Evolutionary conservation across 2,113 vertebrate species (phyloP).

Genomic region (Galeopterus variegatus): DNA sequence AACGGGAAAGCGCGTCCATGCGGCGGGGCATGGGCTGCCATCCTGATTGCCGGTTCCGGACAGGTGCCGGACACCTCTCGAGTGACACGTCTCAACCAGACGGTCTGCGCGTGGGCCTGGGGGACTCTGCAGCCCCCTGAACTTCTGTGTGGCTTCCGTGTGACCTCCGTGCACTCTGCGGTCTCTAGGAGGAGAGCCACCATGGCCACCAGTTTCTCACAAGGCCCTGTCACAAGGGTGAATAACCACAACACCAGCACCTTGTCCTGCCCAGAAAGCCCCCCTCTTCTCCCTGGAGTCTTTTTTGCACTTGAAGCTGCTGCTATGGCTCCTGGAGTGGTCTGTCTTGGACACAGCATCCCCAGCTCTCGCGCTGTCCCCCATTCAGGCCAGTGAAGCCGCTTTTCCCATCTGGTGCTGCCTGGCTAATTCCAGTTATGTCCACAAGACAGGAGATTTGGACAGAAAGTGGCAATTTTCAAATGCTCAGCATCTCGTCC

Average conservation of each 20-base stretch:
- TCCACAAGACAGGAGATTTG: neutral
- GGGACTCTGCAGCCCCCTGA: neutral
- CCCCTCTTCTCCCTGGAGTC: neutral
- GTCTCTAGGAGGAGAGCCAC: neutral
- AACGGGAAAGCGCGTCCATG: no score
- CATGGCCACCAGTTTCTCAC: accelerated
- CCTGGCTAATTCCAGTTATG: neutral
- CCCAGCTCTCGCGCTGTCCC: accelerated
- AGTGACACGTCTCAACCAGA: accelerated
- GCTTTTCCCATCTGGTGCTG: neutral
- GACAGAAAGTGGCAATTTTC: neutral
- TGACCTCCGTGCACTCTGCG: accelerated
- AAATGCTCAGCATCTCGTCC: neutral
- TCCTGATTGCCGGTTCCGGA: no score
- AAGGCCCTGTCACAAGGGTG: neutral
- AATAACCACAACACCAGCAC: accelerated
- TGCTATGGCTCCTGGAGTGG: neutral
- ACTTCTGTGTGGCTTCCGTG: no score
- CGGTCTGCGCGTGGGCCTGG: no score
- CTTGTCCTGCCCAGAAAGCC: accelerated
- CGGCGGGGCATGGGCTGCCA: no score
- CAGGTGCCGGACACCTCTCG: neutral
- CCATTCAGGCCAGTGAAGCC: neutral
- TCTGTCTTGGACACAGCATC: accelerated
- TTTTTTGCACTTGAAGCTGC: neutral